These are phyloP conservation scores for Dryoscopus gambensis DNA, from an alignment of 2,113 vertebrate genomes.

Conservation along the genomic window DNA sequence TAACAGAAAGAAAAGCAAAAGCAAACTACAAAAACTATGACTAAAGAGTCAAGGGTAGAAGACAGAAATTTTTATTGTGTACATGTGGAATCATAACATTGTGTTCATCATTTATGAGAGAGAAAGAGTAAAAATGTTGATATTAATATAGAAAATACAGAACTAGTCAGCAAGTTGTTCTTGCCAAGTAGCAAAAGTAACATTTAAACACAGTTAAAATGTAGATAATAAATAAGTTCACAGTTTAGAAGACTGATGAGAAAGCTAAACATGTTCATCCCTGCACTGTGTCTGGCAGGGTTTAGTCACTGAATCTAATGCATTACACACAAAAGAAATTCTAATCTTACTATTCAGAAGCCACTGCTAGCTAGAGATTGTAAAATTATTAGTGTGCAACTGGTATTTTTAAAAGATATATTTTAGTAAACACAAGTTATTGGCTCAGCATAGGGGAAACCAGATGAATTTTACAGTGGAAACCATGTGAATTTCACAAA, in stretches of 20 bases:
- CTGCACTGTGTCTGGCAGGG: neutral
- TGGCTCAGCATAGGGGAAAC: neutral
- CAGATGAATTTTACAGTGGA: neutral
- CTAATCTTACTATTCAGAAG: slow-evolving; percentile 39
- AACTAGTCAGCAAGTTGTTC: neutral
- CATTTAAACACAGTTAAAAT: neutral
- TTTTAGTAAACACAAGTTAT: neutral
- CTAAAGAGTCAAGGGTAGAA: neutral
- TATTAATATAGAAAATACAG: neutral
- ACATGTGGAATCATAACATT: neutral
- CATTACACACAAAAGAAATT: slow-evolving; percentile 13
- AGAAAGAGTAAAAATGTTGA: neutral
- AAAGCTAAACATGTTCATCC: slow-evolving; percentile 39
- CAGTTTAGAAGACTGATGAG: slow-evolving; percentile 21
- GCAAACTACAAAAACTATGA: neutral
- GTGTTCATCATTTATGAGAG: neutral
- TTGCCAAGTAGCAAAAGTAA: neutral
- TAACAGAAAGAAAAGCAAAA: neutral
- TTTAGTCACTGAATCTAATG: neutral
- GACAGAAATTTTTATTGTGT: neutral
- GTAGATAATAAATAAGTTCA: neutral
- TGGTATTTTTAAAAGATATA: neutral
- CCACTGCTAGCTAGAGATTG: neutral
- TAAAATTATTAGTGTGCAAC: neutral
- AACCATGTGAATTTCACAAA: neutral